A percentile compares a stretch with the other conserved stretches of the same genome.
These are phyloP conservation scores for Erpetoichthys calabaricus DNA, from an alignment of 2,797 vertebrate species.

Conservation along the genomic window DNA sequence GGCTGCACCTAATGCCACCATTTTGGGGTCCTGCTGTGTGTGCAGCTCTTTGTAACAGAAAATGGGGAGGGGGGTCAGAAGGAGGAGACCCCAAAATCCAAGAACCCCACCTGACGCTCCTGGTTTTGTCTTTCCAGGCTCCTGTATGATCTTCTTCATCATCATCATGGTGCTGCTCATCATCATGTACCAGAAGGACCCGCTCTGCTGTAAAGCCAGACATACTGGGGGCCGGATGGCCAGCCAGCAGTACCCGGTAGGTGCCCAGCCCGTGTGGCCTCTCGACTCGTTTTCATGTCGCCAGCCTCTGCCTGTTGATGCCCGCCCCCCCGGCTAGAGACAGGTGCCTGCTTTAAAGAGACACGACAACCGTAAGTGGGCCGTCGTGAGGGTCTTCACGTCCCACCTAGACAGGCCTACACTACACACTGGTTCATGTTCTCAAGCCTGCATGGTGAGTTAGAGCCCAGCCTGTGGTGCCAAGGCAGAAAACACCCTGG, in stretches of 20 bases:
- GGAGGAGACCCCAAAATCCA: no score
- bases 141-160: conserved; percentile 55
- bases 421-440: no score
- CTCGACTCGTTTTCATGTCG: not conserved
- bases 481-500: no score
- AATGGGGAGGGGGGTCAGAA: no score
- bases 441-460: no score
- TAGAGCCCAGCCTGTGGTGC: no score
- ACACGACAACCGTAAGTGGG: no score
- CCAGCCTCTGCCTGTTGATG: accelerated
- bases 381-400: no score
- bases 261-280: conserved; percentile 25
- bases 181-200: conserved; percentile 53
- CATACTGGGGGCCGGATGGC: conserved; percentile 46
- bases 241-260: conserved; percentile 41
- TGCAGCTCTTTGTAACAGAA: no score
- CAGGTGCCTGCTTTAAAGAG: conserved; percentile 4
- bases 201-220: conserved; percentile 57
- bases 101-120: not conserved
- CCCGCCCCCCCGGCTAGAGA: not conserved
- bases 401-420: no score
- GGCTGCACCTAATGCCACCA: no score
- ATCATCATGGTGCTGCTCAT: conserved; percentile 54
- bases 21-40: no score
- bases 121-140: conserved; percentile 33